Evolutionary conservation across 2,888 invertebrate species (phyloP).

Genomic region (Axea sp.): DNA sequence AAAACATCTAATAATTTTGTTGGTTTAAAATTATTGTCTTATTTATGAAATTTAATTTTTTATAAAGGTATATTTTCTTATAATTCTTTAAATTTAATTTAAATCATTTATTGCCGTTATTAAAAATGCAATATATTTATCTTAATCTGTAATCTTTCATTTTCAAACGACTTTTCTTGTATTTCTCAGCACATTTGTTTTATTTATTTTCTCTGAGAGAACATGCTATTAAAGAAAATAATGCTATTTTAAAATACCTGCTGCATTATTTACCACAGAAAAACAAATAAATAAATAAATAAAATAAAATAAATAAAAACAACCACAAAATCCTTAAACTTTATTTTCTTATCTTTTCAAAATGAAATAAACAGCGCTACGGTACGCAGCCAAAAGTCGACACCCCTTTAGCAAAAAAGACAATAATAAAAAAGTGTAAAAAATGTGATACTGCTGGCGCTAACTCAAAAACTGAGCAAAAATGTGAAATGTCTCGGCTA

Average conservation of each 20-base stretch:
- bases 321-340: constrained; percentile 4
- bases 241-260: constrained; percentile 11
- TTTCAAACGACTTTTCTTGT: not conserved
- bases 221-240: constrained; percentile 14
- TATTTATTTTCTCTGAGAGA: constrained; percentile 22
- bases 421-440: constrained; percentile 4
- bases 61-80: too few species aligned
- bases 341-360: constrained; percentile 5
- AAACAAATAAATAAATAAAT: constrained; percentile 26
- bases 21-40: too few species aligned
- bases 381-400: constrained; percentile 14
- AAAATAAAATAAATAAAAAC: too few species aligned
- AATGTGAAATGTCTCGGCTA: constrained; percentile 18
- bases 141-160: not conserved
- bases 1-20: too few species aligned
- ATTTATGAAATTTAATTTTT: too few species aligned
- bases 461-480: constrained; percentile 24
- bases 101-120: too few species aligned
- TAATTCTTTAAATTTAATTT: too few species aligned
- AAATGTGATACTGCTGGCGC: constrained; percentile 8
- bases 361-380: constrained; percentile 1
- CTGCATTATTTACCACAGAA: constrained; percentile 17
- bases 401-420: not conserved
- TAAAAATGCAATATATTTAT: constrained; percentile 1
- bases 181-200: constrained; percentile 4